These are phyloP conservation scores for Drosophila peninsularis DNA, from an alignment of 2,888 invertebrate species.

Conservation along the genomic window DNA sequence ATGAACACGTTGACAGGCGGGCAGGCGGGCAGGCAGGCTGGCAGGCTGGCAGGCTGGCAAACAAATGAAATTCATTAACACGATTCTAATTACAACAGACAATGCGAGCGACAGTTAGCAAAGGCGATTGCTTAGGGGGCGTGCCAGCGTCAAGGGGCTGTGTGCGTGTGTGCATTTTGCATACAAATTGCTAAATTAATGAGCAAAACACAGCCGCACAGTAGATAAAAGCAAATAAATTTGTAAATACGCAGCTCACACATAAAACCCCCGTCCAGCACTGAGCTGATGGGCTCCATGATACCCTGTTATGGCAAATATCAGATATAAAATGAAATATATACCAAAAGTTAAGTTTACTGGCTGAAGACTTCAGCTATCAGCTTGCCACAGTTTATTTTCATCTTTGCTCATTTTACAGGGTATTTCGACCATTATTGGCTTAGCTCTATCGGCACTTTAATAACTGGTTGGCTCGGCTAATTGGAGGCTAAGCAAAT, in stretches of 20 bases:
- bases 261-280: neutral
- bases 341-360: neutral
- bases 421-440: neutral
- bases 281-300: neutral
- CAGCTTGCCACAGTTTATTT: neutral
- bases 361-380: neutral
- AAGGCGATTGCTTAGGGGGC: neutral
- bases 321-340: no score
- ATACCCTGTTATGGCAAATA: neutral
- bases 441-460: constrained; percentile 13
- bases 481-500: constrained; percentile 59
- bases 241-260: constrained; percentile 40
- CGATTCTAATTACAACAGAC: constrained; percentile 79
- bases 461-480: constrained; percentile 47
- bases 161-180: constrained; percentile 73
- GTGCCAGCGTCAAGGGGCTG: constrained; percentile 3
- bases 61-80: constrained; percentile 81
- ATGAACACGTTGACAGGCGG: constrained; percentile 48
- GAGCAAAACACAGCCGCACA: constrained; percentile 60
- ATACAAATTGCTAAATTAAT: constrained; percentile 81
- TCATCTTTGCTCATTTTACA: neutral
- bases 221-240: constrained; percentile 71
- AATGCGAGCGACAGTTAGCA: constrained; percentile 49
- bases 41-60: constrained; percentile 48
- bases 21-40: constrained; percentile 51